These are phyloP conservation scores for Callipepla squamata DNA, from an alignment of 2,113 vertebrate genomes.

Conservation along the genomic window DNA sequence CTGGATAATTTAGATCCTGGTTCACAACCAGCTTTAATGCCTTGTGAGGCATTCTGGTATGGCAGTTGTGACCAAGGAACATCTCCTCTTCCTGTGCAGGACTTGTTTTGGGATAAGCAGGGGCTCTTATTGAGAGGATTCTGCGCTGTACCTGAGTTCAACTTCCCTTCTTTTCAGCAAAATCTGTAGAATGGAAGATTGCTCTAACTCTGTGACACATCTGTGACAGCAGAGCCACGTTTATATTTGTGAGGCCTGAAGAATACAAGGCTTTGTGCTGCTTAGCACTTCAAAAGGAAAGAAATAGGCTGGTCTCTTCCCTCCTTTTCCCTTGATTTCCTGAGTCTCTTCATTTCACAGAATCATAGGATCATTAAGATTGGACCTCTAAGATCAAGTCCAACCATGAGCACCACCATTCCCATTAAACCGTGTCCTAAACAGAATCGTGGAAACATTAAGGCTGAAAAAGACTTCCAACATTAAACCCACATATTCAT, in stretches of 20 bases:
- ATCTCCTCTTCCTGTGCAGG: neutral
- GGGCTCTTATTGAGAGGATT: neutral
- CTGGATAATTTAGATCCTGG: neutral
- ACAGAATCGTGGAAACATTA: too few species aligned
- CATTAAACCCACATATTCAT: rapidly evolving
- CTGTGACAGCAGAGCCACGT: neutral
- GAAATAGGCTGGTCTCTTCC: neutral
- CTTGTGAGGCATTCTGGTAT: neutral
- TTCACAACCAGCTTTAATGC: neutral
- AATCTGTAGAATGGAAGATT: neutral
- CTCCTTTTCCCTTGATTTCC: neutral
- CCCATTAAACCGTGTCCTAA: too few species aligned
- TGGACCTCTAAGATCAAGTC: too few species aligned
- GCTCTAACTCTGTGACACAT: neutral
- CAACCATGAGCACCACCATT: too few species aligned
- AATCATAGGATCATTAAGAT: too few species aligned
- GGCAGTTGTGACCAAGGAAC: neutral
- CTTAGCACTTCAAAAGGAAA: neutral
- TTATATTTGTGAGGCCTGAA: neutral
- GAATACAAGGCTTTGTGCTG: neutral
- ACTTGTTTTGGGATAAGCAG: neutral
- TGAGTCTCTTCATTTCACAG: neutral
- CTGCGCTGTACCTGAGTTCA: neutral
- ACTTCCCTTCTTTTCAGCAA: neutral
- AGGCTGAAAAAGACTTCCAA: too few species aligned